Conservation (phyloP, 2,888 invertebrate species). For the Tigriopus californicus region DNA sequence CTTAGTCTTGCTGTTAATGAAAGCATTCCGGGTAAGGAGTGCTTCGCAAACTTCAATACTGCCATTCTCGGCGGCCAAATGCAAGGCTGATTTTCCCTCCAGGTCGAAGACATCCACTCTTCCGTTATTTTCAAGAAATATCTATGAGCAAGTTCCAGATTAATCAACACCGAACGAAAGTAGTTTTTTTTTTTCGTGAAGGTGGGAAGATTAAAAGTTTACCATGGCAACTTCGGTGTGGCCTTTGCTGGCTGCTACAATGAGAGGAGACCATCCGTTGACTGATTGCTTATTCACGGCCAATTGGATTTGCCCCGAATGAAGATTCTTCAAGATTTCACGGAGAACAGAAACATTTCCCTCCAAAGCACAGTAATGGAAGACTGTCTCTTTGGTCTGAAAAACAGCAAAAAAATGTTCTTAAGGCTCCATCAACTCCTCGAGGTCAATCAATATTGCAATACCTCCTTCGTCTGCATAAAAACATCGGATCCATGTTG, state of each 20-base stretch:
- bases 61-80: slow-evolving; percentile 27
- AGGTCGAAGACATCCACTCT: slow-evolving; percentile 96
- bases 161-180: background rate
- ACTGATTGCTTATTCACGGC: slow-evolving; percentile 9
- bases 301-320: slow-evolving; percentile 13
- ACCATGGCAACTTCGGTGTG: slow-evolving; percentile 69
- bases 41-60: slow-evolving; percentile 44
- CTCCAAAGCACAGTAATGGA: slow-evolving; percentile 82
- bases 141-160: background rate
- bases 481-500: slow-evolving; percentile 80
- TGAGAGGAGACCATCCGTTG: slow-evolving; percentile 78
- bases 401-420: slow-evolving; percentile 12
- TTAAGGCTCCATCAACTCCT: background rate
- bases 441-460: too few relatives aligned
- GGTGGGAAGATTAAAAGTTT: background rate
- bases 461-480: slow-evolving; percentile 49
- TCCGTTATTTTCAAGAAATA: slow-evolving; percentile 32
- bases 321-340: slow-evolving; percentile 8
- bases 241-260: slow-evolving; percentile 87
- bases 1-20: slow-evolving; percentile 58
- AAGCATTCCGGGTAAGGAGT: slow-evolving; percentile 82
- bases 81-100: slow-evolving; percentile 68
- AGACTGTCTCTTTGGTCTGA: slow-evolving; percentile 70
- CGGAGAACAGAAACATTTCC: slow-evolving; percentile 41
- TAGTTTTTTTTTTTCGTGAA: background rate